Evolutionary conservation across 2,797 vertebrate species (phyloP).

Genomic region (Momotus momota): DNA sequence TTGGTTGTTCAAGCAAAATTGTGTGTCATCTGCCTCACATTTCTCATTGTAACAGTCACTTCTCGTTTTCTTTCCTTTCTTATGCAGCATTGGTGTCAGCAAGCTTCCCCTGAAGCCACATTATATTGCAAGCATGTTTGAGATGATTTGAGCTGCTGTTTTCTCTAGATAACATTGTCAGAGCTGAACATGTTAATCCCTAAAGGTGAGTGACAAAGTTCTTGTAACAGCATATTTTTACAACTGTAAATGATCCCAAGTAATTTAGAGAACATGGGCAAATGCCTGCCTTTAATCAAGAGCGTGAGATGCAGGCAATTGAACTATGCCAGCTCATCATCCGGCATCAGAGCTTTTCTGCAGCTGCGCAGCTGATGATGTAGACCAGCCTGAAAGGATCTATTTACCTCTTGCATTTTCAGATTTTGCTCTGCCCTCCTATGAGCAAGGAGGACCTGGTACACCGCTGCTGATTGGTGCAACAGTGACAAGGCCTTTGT

Average conservation of each 20-base stretch:
- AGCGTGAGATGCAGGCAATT: background rate
- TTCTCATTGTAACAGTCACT: constrained; percentile 15
- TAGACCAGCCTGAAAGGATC: background rate
- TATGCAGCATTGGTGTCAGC: background rate
- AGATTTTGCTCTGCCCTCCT: background rate
- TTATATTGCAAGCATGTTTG: constrained; percentile 20
- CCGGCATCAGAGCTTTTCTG: background rate
- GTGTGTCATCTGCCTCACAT: background rate
- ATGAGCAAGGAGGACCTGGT: rapidly evolving
- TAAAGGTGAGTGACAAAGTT: constrained; percentile 47
- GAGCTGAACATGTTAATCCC: constrained; percentile 1
- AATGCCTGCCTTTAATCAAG: background rate
- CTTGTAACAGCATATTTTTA: constrained; percentile 47
- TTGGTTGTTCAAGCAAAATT: constrained; percentile 6
- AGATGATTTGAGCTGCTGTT: constrained; percentile 46
- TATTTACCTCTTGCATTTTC: background rate
- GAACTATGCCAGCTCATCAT: background rate
- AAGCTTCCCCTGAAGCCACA: background rate
- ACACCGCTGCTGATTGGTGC: rapidly evolving
- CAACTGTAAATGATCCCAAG: constrained; percentile 37
- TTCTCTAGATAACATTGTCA: constrained; percentile 69
- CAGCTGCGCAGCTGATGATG: background rate
- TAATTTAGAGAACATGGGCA: constrained; percentile 34
- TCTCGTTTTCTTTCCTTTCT: constrained; percentile 1
- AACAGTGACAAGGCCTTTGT: background rate